Evolutionary conservation across 2,888 invertebrate species (phyloP).

Genomic region (Aphodius sticticus): DNA sequence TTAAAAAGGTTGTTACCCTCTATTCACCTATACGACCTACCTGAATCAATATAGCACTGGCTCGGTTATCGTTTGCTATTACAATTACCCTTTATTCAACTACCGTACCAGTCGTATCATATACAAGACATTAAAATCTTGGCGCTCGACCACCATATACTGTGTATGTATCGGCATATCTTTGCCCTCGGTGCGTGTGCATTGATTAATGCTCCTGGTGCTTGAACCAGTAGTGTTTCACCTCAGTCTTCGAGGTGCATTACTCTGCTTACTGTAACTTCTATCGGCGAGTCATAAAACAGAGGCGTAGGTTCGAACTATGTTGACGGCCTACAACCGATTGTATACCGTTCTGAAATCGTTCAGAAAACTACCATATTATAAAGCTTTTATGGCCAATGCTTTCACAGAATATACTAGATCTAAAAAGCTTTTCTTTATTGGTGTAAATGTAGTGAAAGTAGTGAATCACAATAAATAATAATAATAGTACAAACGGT

Average conservation of each 20-base stretch:
- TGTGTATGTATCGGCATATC: slow-evolving; percentile 4
- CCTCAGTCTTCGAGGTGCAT: neutral
- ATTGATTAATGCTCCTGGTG: neutral
- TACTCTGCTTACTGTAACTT: neutral
- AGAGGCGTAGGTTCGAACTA: too few species aligned
- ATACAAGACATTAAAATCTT: neutral
- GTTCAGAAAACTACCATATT: too few species aligned
- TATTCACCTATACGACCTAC: neutral
- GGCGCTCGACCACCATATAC: neutral
- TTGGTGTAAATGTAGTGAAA: too few species aligned
- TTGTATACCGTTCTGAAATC: too few species aligned
- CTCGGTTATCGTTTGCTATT: neutral
- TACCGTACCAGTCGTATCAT: neutral
- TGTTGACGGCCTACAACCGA: too few species aligned
- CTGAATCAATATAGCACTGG: neutral
- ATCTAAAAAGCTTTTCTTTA: too few species aligned
- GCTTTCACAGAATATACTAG: too few species aligned
- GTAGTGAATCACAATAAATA: too few species aligned
- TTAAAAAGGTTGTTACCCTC: neutral
- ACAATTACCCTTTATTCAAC: neutral
- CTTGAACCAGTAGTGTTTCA: neutral
- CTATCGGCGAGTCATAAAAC: neutral
- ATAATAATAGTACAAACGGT: too few species aligned
- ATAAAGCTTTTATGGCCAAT: too few species aligned
- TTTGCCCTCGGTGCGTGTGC: neutral